Evolutionary conservation across 2,888 invertebrate species (phyloP), one percentile per base, ranked within the genome.

Genomic region (Diogma glabrata): DNA sequence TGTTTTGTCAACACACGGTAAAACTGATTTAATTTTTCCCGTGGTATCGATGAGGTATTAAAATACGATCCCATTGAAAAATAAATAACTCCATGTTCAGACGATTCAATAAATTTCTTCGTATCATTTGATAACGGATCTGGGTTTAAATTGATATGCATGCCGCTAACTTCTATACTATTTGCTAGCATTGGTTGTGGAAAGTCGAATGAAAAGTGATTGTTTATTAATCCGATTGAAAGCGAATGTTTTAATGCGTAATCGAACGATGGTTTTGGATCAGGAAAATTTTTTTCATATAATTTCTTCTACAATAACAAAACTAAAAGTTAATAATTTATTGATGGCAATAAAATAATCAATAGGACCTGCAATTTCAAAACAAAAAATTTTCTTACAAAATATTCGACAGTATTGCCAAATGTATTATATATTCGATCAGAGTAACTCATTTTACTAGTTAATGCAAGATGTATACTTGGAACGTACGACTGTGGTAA

Each of bases 11-110:
- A 51, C 12, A 20, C 47, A 3, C 58, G 57, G 19, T 19, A 17
- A 19, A 47, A 30, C 3, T 26, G 16, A 6, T 19, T 9, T 12
- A 26, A 14, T n/a, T 19, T 17, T 3, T 61, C 58, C 2, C 45
- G 4, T 0, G 64, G 64, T 16, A 70, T 51, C 28, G 54, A 49
- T 47, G 59, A 62, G 45, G 66, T 63, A 48, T 60, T 63, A 4
- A 70, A 19, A 49, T 66, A 67, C 2, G 69, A 66, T n/a, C 75
- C 75, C 66, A 76, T 64, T 1, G 72, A 70, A 53, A 74, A 73
- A 55, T 71, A 70, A 17, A 75, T 64, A 3, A 66, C 72, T 1
- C 74, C 75, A 53, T 74, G 59, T 22, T 60, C 55, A 4, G 73
- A 66, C 1, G 60, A 63, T 26, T 69, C 66, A 4, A 75, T 58